Conservation (phyloP, 2,113 vertebrate species). For the Callospermophilus lateralis region DNA sequence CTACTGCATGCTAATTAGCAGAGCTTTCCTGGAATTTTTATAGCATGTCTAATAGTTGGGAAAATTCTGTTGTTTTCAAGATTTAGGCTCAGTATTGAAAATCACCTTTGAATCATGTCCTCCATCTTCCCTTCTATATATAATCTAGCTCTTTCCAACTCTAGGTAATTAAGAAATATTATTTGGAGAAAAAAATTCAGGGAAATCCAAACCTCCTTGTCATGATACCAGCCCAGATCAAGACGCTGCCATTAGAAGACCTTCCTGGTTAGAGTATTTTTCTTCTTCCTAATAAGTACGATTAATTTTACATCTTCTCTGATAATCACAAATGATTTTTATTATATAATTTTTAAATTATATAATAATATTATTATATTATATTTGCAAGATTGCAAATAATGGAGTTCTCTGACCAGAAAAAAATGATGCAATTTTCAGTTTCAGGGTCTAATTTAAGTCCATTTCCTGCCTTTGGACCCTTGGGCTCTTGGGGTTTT, state of each 20-base stretch:
- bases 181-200: background rate
- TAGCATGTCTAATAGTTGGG: constrained; percentile 18
- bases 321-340: constrained; percentile 26
- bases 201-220: background rate
- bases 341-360: constrained; percentile 44
- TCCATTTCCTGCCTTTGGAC: background rate
- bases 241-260: background rate
- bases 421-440: background rate
- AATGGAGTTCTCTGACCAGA: background rate
- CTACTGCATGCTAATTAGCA: background rate
- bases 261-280: constrained; percentile 29
- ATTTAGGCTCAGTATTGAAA: background rate
- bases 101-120: background rate
- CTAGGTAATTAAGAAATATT: background rate
- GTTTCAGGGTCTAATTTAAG: background rate
- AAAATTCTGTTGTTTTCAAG: constrained; percentile 19
- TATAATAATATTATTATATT: too few relatives aligned
- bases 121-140: background rate
- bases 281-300: background rate
- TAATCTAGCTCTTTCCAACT: background rate
- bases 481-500: background rate
- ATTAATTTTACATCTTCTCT: constrained; percentile 9
- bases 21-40: background rate
- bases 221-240: background rate
- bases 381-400: background rate